Evolutionary conservation across 2,888 invertebrate genomes (phyloP), one percentile per base, ranked within the genome.

Genomic region (Strigamia transsilvanica): DNA sequence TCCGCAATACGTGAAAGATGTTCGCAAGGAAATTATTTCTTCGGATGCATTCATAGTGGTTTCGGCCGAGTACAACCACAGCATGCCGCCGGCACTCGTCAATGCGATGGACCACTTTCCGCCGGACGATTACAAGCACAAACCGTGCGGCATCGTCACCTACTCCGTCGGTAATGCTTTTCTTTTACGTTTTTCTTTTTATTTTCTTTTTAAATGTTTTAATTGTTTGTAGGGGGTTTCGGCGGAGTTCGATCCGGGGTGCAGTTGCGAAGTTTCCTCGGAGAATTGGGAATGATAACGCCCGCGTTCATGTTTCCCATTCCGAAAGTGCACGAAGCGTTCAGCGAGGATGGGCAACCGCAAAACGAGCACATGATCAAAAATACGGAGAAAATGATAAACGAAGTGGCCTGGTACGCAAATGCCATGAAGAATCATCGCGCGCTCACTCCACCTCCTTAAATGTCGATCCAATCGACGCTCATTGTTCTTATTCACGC

Each of bases 61-160:
- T 18, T 87, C 88, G 2, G 86, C 87, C 21, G 88, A 89, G 80
- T 88, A 88, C 84, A 89, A 89, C 84, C 87, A 88, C 85, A 85
- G 86, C 56, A 86, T 89, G 46, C 88, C 89, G 0, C 89, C 90
- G 18, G 89, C 89, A 0, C 86, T 90, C n/a, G 83, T 87, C 73
- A 89, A 89, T 84, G 85, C 89, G 86, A 78, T 90, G 84, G 87
- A 88, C 85, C 88, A 90, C 84, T 90, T 90, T 83, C 87, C 88
- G 2, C 86, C 87, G 4, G 85, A 86, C n/a, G 85, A 87, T 61
- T 90, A 85, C 83, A 84, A 86, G 15, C 88, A 87, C 84, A 86
- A 87, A 80, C 87, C 88, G 34, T 85, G 86, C 80, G 87, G 86
- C 51, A 86, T 88, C 82, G 85, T 86, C 82, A 84, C 85, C 32